Percentiles rank a stretch among this genome's conserved stretches.
phyloP scores from a whole-genome alignment of 2,113 vertebrate genomes.

The Progne subis region DNA sequence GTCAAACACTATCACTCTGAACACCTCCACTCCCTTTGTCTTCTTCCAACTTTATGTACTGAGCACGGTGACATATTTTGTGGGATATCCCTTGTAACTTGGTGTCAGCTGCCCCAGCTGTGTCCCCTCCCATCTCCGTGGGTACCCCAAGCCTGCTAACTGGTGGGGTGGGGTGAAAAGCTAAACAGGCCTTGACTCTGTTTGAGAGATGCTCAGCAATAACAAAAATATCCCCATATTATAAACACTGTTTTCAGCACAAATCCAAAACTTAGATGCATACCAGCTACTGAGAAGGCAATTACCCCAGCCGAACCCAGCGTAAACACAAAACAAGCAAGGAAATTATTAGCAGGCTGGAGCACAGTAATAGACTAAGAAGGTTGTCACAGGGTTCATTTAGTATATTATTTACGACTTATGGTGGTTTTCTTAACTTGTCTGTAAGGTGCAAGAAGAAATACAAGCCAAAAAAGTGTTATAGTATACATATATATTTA shows the following conservation, averaged over 20 bases:
- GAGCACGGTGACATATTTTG: background rate
- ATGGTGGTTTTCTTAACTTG: conserved; percentile 41
- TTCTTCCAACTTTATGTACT: background rate
- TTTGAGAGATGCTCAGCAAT: background rate
- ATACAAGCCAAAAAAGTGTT: background rate
- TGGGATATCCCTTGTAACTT: background rate
- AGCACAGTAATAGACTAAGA: background rate
- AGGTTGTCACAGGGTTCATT: conserved; percentile 6
- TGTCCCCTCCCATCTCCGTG: background rate
- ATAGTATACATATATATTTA: conserved; percentile 41
- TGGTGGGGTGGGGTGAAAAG: background rate
- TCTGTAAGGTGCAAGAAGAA: conserved; percentile 18
- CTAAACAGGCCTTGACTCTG: background rate
- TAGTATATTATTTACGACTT: conserved; percentile 52
- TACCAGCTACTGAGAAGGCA: background rate
- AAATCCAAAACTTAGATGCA: background rate
- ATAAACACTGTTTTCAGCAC: background rate
- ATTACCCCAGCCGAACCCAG: background rate
- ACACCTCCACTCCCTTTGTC: too few species aligned
- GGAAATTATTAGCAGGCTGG: conserved; percentile 25
- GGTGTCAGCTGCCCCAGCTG: background rate
- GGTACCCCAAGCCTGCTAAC: background rate
- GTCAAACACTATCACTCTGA: background rate
- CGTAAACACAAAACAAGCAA: background rate
- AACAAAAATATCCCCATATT: background rate